Evolutionary conservation across 2,797 vertebrate genomes (phyloP).

Genomic region (Eupleurogrammus muticus): DNA sequence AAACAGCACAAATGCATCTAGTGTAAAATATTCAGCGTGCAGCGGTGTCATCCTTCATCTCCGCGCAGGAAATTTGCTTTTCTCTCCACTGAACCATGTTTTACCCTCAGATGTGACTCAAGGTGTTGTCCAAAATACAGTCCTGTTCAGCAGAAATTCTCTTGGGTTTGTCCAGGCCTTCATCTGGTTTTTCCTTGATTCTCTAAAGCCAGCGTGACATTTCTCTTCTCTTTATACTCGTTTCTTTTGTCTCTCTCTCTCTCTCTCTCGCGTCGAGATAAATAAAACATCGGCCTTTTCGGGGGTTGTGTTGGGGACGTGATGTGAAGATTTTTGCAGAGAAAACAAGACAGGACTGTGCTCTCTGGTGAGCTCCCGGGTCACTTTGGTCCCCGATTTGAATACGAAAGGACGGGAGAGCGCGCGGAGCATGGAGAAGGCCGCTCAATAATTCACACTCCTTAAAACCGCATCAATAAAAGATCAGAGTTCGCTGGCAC

Average conservation of each 20-base stretch:
- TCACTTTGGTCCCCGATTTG: conserved; percentile 34
- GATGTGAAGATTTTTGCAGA: conserved; percentile 26
- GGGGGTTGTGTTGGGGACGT: not conserved
- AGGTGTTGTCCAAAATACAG: not conserved
- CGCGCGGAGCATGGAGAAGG: conserved; percentile 40
- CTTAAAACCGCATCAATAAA: conserved; percentile 81
- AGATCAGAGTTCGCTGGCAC: conserved; percentile 59
- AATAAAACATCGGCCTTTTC: conserved; percentile 43
- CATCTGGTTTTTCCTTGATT: not conserved
- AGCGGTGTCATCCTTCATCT: too few species aligned
- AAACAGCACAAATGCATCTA: not conserved
- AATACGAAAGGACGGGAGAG: conserved; percentile 63
- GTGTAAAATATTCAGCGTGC: conserved; percentile 7
- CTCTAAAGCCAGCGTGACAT: not conserved
- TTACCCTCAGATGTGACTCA: not conserved
- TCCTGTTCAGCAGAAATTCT: not conserved
- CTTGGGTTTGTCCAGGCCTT: not conserved
- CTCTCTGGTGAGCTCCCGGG: conserved; percentile 24
- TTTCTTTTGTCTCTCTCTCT: not conserved
- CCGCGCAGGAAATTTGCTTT: not conserved
- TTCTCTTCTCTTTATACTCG: not conserved
- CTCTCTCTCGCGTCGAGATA: not conserved
- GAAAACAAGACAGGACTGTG: conserved; percentile 12
- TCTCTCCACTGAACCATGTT: not conserved
- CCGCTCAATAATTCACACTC: conserved; percentile 80